These are phyloP conservation scores for Chitala chitala DNA, from an alignment of 2,113 vertebrate species.

Conservation along the genomic window DNA sequence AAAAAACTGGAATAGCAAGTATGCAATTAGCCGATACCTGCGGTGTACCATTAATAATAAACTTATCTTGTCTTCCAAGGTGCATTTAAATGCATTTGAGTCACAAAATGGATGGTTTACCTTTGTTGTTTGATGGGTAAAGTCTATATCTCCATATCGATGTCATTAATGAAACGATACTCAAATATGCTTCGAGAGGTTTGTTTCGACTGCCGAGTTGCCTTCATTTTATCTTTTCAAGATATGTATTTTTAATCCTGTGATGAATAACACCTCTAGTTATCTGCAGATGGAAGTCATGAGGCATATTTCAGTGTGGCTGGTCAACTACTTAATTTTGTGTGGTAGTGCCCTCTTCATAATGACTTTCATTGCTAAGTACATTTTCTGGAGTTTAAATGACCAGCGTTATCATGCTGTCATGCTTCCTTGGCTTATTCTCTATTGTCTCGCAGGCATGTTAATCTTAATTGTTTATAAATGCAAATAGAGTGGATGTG, in stretches of 20 bases:
- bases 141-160: conserved; percentile 55
- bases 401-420: neutral
- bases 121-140: conserved; percentile 50
- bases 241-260: conserved; percentile 16
- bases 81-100: conserved; percentile 70
- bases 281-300: neutral
- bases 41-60: conserved; percentile 68
- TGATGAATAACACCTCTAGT: conserved; percentile 10
- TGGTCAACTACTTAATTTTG: neutral
- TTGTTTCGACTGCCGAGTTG: conserved; percentile 12
- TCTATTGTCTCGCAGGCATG: neutral
- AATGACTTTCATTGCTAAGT: neutral
- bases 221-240: conserved; percentile 1
- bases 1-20: conserved; percentile 99
- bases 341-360: neutral
- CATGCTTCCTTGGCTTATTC: conserved; percentile 2
- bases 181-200: conserved; percentile 48
- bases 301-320: conserved; percentile 3
- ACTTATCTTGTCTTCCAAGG: conserved; percentile 61
- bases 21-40: conserved; percentile 75
- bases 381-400: neutral
- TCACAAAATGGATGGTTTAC: conserved; percentile 42
- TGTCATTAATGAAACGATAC: conserved; percentile 65
- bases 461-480: conserved; percentile 13
- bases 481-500: neutral